phyloP scores from a whole-genome alignment of 1,140 invertebrate genomes.

The Alviniconcha marisindica region DNA sequence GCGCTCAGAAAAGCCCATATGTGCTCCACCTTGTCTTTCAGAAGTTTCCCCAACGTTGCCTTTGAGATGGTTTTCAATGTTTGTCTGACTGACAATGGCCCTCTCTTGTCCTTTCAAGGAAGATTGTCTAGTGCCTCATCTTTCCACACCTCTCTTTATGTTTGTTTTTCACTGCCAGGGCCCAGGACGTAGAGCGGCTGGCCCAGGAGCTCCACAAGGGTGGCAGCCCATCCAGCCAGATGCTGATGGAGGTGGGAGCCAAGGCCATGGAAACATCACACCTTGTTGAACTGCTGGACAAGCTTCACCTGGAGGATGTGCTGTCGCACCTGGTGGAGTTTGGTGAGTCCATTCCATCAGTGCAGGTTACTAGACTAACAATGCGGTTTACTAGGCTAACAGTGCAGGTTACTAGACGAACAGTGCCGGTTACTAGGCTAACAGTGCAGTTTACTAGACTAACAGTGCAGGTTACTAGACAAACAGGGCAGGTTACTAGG shows the following conservation, averaged over 20 bases:
- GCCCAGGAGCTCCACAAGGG: conserved; percentile 35
- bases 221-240: conserved; percentile 46
- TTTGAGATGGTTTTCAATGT: too few species aligned
- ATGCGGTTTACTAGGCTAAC: not conserved
- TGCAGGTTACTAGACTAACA: not conserved
- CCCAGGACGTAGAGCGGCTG: conserved; percentile 51
- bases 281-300: conserved; percentile 44
- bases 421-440: too few species aligned
- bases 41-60: too few species aligned
- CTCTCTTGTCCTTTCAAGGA: too few species aligned
- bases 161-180: conserved; percentile 38
- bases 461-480: not conserved
- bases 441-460: too few species aligned
- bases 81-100: too few species aligned
- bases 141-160: too few species aligned
- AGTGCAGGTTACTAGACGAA: not conserved
- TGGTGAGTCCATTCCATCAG: conserved; percentile 37
- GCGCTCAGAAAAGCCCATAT: too few species aligned
- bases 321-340: conserved; percentile 51
- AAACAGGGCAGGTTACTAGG: too few species aligned
- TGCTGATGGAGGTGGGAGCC: conserved; percentile 51
- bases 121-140: too few species aligned
- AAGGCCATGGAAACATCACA: conserved; percentile 48
- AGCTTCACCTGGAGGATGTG: conserved; percentile 50
- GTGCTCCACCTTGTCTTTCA: too few species aligned